Base-by-base conservation (phyloP, 1,140 invertebrate species). In the Monomorium pharaonis region DNA sequence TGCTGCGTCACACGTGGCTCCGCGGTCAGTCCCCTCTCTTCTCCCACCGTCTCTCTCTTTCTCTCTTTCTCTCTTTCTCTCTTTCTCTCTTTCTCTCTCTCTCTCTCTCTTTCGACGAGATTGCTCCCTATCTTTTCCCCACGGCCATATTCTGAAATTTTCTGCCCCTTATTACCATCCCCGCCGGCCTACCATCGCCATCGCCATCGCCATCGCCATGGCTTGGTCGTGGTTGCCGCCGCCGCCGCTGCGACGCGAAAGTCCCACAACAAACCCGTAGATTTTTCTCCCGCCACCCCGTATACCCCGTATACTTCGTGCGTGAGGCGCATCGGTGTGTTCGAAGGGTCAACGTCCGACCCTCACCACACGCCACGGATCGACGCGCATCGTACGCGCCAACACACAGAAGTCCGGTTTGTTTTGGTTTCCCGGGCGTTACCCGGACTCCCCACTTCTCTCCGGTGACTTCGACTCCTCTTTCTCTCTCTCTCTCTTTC, bases 391-490 rank as follows among this genome's bases (percentile, higher is more conserved):
- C 90, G 90, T 92, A 92, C 90, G 88, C 92, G 92, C 92, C 92
- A 92, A 93, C 91, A 94, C 92, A 93, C 81, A 86, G 86, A 85
- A 86, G 93, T 92, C 87, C 92, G 92, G 94, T 95, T 95, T 95
- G 94, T 94, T 94, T 95, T 95, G 94, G 94, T 95, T 95, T 94
- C 93, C 94, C 94, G 94, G 94, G 93, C 94, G 93, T 95, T 95
- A 94, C 92, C 93, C 94, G 92, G 88, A 83, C 88, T 89, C 88
- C 84, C 84, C 90, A 85, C 85, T 80, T 84, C 84, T 74, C 74
- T 75, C 62, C 63, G 30, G 18, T 56, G 27, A 42, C 75, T 70
- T 84, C 33, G 58, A 63, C 69, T 80, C 24, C 85, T 62, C 86
- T 70, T 51, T 69, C 86, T 88, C 83, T 87, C 87, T 84, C 80